These are phyloP conservation scores for Eunapius fragilis DNA, from an alignment of 37 sponge, comb jelly and placozoan genomes.

Conservation along the genomic window DNA sequence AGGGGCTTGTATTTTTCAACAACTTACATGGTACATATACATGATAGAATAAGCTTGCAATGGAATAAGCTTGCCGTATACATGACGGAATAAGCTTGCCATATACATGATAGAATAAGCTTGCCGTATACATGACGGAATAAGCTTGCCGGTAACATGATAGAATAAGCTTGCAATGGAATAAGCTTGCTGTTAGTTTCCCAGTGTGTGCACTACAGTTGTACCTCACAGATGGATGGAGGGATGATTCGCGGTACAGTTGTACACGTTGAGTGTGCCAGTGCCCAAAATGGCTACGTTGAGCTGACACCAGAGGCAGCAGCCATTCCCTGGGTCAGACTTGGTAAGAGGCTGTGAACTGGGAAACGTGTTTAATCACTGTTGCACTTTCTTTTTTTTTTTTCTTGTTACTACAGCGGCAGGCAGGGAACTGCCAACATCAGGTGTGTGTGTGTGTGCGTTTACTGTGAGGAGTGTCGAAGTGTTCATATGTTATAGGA, in stretches of 20 bases:
- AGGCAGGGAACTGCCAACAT: conserved; percentile 22
- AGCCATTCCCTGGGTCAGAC: conserved; percentile 60
- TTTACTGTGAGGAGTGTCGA: too few relatives aligned
- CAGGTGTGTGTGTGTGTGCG: background rate
- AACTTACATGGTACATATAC: too few relatives aligned
- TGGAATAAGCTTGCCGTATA: too few relatives aligned
- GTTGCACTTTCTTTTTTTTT: background rate
- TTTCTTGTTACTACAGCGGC: conserved; percentile 12
- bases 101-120: too few relatives aligned
- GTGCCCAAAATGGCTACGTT: conserved; percentile 71
- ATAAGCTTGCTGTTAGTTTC: too few relatives aligned
- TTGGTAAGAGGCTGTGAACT: conserved; percentile 29
- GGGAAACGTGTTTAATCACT: background rate
- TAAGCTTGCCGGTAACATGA: too few relatives aligned
- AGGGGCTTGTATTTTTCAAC: too few relatives aligned
- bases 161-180: too few relatives aligned
- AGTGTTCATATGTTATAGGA: background rate
- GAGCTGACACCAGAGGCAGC: conserved; percentile 77
- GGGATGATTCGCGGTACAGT: conserved; percentile 70
- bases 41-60: too few relatives aligned
- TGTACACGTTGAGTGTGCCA: conserved; percentile 50
- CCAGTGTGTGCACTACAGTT: too few relatives aligned
- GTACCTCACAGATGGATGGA: conserved; percentile 62
- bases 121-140: too few relatives aligned
- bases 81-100: too few relatives aligned